These are phyloP conservation scores for Rostratula benghalensis DNA, from an alignment of 2,113 vertebrate genomes.

Conservation along the genomic window DNA sequence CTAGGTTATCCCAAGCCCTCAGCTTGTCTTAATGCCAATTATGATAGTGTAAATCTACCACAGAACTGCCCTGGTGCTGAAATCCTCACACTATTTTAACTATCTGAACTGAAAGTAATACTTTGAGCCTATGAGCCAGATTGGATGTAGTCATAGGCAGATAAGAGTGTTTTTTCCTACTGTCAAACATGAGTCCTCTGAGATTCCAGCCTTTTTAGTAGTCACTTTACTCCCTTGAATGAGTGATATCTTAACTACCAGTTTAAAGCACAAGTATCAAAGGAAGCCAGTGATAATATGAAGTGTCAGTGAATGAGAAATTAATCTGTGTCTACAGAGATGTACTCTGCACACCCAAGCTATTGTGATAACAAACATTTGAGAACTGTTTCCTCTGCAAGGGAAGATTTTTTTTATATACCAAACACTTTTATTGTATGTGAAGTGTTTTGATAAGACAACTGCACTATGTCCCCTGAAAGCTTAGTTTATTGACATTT, in stretches of 20 bases:
- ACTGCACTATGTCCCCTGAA: slow-evolving; percentile 8
- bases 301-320: slow-evolving; percentile 36
- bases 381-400: slow-evolving; percentile 22
- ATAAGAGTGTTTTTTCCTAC: neutral
- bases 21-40: neutral
- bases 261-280: slow-evolving; percentile 30
- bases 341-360: neutral
- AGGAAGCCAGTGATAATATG: slow-evolving; percentile 25
- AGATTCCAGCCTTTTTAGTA: slow-evolving; percentile 12
- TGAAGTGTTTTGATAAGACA: slow-evolving; percentile 52
- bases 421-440: neutral
- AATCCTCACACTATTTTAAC: neutral
- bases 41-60: neutral
- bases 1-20: neutral
- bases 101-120: neutral
- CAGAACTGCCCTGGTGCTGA: neutral
- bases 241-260: slow-evolving; percentile 31
- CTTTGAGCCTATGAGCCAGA: neutral
- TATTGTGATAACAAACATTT: slow-evolving; percentile 24
- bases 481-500: slow-evolving; percentile 33
- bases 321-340: slow-evolving; percentile 31
- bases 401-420: neutral
- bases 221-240: slow-evolving; percentile 11
- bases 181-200: neutral
- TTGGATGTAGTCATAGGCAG: neutral